A percentile compares a stretch with the other conserved stretches of the same genome.
Conservation (phyloP, 1,140 invertebrate genomes). For the Schlechtendalia chinensis region DNA sequence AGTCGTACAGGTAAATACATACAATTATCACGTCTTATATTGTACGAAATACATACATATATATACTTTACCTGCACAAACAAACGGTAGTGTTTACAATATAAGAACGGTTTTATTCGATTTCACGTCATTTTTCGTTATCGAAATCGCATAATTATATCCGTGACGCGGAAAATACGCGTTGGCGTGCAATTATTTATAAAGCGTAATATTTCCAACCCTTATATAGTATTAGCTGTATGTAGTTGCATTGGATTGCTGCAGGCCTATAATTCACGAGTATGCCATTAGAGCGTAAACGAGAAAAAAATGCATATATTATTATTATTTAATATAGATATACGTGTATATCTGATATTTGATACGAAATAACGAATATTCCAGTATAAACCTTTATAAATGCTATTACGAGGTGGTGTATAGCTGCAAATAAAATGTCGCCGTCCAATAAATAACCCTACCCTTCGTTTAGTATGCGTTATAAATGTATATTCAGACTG, state of each 20-base stretch:
- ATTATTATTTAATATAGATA: neutral
- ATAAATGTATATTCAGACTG: neutral
- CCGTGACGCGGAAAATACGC: no score
- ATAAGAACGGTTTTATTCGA: neutral
- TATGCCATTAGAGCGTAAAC: neutral
- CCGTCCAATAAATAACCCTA: conserved; percentile 32
- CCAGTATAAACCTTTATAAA: conserved; percentile 3
- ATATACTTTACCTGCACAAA: no score
- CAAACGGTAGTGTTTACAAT: no score
- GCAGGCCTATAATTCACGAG: neutral
- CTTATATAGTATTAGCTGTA: no score
- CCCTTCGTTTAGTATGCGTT: neutral
- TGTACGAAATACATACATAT: no score
- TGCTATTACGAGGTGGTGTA: neutral
- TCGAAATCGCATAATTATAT: no score
- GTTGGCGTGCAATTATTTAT: no score
- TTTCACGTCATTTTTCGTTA: neutral
- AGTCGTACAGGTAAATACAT: conserved; percentile 80
- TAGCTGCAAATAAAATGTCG: conserved; percentile 17
- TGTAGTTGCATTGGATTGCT: no score
- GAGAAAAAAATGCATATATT: conserved; percentile 5
- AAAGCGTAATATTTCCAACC: no score
- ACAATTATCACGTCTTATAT: no score
- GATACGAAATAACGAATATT: neutral
- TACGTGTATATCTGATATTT: conserved; percentile 31